Evolutionary conservation across 2,113 vertebrate species (phyloP), one percentile per base, ranked within the genome.

Genomic region (Lepisosteus oculatus): DNA sequence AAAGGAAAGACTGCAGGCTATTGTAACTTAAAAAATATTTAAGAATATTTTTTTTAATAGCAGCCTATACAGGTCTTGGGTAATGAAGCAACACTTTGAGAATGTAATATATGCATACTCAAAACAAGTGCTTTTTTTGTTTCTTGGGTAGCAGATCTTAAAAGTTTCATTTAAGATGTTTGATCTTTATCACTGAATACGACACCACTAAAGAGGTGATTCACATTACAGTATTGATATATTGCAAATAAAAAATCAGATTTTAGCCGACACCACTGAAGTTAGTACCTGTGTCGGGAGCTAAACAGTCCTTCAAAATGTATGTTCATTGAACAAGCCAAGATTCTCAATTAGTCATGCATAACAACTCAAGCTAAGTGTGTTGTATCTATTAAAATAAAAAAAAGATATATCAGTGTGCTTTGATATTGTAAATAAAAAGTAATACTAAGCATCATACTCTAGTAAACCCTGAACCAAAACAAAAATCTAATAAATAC

Each of bases 401-500:
- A 59, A 51, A 69, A n/a, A 61, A 65, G 29, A 55, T 54, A 9
- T 12, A 63, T 68, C 67, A 69, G 44, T 57, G 51, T 68, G 72
- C 72, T 74, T 74, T 43, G 17, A 69, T 17, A 69, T 64, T 64
- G 47, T 63, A 51, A 43, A 68, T 69, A 62, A 15, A 68, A 64
- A 44, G 13, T 68, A 73, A 69, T 69, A 73, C 47, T 73, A n/a
- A 55, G 51, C 54, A 78, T 81, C 78, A 82, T 73, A 73, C 68
- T 57, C 84, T 82, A 84, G 80, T 85, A 88, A 91, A 90, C 87
- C 88, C 88, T 90, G 88, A 92, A 90, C 87, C 85, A 87, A 86
- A 84, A 84, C n/a, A 59, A 82, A 78, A 86, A 85, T 11, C 89
- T 86, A 93, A 93, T 92, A 92, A 92, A 93, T 90, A 90, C 84